Conservation (phyloP, 1,140 invertebrate genomes). For the Frieseomelitta varia region DNA sequence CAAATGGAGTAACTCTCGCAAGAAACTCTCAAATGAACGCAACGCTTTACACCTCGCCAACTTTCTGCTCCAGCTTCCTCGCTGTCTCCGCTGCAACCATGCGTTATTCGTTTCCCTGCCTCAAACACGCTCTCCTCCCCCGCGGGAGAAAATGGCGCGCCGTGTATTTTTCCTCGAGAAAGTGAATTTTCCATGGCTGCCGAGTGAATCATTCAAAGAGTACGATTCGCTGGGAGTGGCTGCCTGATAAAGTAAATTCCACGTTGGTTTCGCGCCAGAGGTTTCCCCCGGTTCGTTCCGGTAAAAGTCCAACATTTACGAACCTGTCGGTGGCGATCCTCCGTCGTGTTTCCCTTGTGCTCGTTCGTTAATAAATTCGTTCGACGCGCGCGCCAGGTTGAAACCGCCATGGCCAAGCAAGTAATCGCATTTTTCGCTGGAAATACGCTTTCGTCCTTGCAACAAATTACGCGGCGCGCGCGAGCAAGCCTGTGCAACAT, state of each 20-base stretch:
- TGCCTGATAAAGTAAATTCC: not conserved
- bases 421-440: not conserved
- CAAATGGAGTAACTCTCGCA: too few species aligned
- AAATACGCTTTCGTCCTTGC: conserved; percentile 21
- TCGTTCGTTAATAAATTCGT: conserved; percentile 31
- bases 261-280: too few species aligned
- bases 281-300: too few species aligned
- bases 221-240: too few species aligned
- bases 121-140: too few species aligned
- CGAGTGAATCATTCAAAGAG: not conserved
- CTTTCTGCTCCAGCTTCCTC: too few species aligned
- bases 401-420: too few species aligned
- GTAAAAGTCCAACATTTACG: conserved; percentile 26
- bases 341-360: not conserved
- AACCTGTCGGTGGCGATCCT: not conserved
- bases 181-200: too few species aligned
- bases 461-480: not conserved
- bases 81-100: not conserved
- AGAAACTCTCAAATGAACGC: too few species aligned
- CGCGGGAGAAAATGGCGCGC: too few species aligned
- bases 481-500: not conserved
- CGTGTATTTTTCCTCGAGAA: not conserved
- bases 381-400: not conserved
- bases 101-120: not conserved
- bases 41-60: too few species aligned